phyloP scores from a whole-genome alignment of 2,797 vertebrate genomes.

The Sphenodon punctatus region DNA sequence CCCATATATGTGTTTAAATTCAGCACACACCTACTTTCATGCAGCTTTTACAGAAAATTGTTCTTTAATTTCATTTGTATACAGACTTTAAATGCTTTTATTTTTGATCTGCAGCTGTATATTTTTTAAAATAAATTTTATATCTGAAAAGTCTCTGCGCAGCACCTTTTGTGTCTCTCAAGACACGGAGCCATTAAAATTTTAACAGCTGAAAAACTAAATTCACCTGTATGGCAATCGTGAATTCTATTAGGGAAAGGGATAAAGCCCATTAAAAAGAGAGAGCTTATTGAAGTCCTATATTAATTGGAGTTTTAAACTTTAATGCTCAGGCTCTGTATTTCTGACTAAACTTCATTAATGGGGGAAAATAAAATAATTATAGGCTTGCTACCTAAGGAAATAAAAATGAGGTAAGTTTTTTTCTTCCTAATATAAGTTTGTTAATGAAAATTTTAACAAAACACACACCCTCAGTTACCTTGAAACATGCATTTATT shows the following conservation, averaged over 20 bases:
- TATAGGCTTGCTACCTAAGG: conserved; percentile 11
- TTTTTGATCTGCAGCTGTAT: conserved; percentile 47
- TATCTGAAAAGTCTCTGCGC: conserved; percentile 54
- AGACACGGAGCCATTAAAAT: conserved; percentile 67
- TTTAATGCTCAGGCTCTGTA: conserved; percentile 62
- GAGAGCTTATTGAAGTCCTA: conserved; percentile 32
- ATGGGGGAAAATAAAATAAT: conserved; percentile 27
- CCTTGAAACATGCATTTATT: not conserved
- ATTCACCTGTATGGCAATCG: conserved; percentile 57
- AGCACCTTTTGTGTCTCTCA: conserved; percentile 61
- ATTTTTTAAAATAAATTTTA: conserved; percentile 55
- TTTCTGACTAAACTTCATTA: conserved; percentile 54
- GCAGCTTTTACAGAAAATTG: conserved; percentile 36
- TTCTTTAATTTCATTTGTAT: conserved; percentile 60
- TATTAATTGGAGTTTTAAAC: conserved; percentile 55
- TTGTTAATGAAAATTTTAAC: not conserved
- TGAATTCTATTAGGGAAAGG: conserved; percentile 60
- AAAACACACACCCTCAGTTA: not conserved
- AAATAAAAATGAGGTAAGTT: not conserved
- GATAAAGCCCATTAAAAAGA: conserved; percentile 52
- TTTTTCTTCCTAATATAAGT: not conserved
- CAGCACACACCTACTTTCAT: not conserved
- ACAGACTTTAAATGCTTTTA: conserved; percentile 47
- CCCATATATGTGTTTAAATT: conserved; percentile 6
- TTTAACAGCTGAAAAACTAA: conserved; percentile 64